Percentiles rank a stretch among this genome's conserved stretches.
Conservation (phyloP, 1,140 invertebrate genomes). For the Lamellibrachia luymesi region DNA sequence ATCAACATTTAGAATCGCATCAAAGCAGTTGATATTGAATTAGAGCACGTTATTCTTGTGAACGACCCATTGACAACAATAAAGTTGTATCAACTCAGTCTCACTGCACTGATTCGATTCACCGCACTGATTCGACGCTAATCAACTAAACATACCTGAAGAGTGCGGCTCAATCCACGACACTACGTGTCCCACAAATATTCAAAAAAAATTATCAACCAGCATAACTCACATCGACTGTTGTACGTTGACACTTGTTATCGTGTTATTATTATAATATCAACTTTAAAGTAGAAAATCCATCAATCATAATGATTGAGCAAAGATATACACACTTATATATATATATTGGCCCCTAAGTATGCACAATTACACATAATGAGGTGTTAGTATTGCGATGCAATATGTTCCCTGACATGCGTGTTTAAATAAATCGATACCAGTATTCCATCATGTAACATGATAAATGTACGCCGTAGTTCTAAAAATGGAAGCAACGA, state of each 20-base stretch:
- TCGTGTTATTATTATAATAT: not conserved
- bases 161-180: not conserved
- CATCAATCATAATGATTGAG: not conserved
- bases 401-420: not conserved
- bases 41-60: no score
- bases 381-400: not conserved
- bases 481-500: not conserved
- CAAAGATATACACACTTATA: constrained; percentile 1
- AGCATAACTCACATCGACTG: not conserved
- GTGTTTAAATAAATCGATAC: not conserved
- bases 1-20: no score
- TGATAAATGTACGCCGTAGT: not conserved
- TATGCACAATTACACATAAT: not conserved
- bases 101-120: not conserved
- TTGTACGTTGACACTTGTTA: not conserved
- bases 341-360: not conserved
- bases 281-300: not conserved
- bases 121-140: not conserved
- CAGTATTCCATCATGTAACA: not conserved
- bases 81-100: not conserved
- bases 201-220: not conserved
- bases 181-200: not conserved
- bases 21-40: no score
- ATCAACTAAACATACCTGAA: not conserved
- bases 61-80: no score